Conservation (phyloP, 2,113 vertebrate genomes). For the Apteryx owenii region DNA sequence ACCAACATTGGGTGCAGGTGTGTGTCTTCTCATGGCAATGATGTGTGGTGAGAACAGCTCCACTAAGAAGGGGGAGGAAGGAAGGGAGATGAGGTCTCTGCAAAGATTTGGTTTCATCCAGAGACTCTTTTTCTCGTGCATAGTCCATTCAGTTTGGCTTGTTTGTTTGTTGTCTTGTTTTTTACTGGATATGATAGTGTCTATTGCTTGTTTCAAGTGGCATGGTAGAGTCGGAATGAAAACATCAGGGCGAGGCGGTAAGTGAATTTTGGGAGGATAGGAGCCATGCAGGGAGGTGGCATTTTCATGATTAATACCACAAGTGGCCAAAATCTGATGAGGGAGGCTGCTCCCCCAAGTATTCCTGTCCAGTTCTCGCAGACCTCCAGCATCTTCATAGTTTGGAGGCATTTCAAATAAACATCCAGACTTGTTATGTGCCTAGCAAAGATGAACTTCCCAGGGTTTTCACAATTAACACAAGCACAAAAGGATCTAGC, state of each 20-base stretch:
- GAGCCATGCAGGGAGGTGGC: neutral
- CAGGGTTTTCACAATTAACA: slow-evolving; percentile 2
- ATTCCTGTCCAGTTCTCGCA: neutral
- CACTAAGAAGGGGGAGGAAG: neutral
- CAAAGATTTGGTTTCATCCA: neutral
- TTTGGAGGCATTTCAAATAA: slow-evolving; percentile 9
- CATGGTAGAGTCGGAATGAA: neutral
- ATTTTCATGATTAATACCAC: neutral
- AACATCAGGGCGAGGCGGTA: neutral
- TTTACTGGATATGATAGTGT: neutral
- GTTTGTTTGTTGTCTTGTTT: neutral
- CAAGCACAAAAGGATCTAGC: neutral
- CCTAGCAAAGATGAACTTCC: neutral
- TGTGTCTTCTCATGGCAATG: neutral
- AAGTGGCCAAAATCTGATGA: neutral
- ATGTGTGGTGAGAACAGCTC: neutral
- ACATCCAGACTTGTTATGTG: neutral
- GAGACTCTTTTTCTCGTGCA: neutral
- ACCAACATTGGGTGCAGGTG: fast-evolving
- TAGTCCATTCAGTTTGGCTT: neutral
- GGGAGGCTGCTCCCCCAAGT: neutral
- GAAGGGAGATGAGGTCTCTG: neutral
- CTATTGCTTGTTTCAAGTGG: neutral
- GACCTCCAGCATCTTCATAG: neutral
- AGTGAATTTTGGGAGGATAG: neutral